These are phyloP conservation scores for Melanchra persicariae DNA, from an alignment of 2,888 invertebrate genomes.

Conservation along the genomic window DNA sequence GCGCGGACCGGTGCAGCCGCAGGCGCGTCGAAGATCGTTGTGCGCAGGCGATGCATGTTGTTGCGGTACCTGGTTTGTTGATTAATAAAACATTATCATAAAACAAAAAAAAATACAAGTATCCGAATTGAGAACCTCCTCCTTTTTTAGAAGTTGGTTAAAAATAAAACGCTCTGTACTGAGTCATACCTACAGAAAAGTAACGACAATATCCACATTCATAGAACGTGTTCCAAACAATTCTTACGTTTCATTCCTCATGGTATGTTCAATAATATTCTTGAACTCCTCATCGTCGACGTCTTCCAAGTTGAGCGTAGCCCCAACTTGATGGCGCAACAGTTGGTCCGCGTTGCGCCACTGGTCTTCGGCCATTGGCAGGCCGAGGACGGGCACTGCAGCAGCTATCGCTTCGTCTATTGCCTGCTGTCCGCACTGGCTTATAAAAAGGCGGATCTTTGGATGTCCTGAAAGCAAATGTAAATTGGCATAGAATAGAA, in stretches of 20 bases:
- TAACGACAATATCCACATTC: neutral
- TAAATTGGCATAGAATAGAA: no score
- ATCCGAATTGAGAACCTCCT: no score
- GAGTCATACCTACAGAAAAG: neutral
- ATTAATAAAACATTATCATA: no score
- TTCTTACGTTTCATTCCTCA: conserved; percentile 37
- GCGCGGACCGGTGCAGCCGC: conserved; percentile 41
- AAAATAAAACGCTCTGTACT: no score
- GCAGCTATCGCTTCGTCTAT: conserved; percentile 50
- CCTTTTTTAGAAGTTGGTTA: no score
- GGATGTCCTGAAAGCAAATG: conserved; percentile 31
- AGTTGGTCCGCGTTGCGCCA: conserved; percentile 47
- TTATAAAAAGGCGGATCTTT: conserved; percentile 44
- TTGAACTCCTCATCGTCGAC: conserved; percentile 34
- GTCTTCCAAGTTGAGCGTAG: conserved; percentile 7
- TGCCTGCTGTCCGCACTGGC: conserved; percentile 45
- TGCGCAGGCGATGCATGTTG: conserved; percentile 35
- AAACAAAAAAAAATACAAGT: no score
- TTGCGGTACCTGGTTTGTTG: conserved; percentile 30
- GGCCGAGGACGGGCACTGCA: conserved; percentile 40
- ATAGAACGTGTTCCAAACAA: neutral
- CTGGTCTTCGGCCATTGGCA: conserved; percentile 36
- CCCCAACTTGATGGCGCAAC: conserved; percentile 15
- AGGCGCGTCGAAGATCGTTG: conserved; percentile 21
- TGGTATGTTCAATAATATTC: conserved; percentile 29